Base-by-base conservation (phyloP, 2,113 vertebrate species). In the Xiphophorus hellerii region DNA sequence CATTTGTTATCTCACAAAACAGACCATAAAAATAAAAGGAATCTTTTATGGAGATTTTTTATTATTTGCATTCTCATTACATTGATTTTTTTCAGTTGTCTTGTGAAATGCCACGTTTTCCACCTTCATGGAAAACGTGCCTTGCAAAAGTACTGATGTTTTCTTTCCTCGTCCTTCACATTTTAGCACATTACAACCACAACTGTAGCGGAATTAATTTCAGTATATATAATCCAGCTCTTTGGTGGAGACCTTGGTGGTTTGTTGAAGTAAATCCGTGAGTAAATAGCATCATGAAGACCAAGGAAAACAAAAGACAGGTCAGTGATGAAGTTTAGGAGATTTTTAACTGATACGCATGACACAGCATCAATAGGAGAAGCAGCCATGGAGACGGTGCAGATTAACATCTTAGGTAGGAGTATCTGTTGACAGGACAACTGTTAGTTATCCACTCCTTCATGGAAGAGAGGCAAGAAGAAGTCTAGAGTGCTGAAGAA, bases 1-100 rank as follows among this genome's bases (percentile, higher is more conserved):
- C 11, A 65, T 80, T 81, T 75, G 69, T 66, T 70, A 37, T 33
- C 62, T 20, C 62, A 61, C 11, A 69, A 44, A 80, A 60, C 37
- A 75, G 30, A 60, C 54, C 17, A 44, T 77, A 62, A 67, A 77
- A 42, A 25, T 69, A 74, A 37, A 37, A 37, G 0, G 37, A 76
- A 35, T 60, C n/a, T 14, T 65, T 54, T 54, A 79, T 44, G 25
- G 68, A 48, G 12, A 71, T 62, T 11, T 72, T 29, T 17, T 27
- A 71, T 48, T 6, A 33, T 77, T n/a, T 77, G 71, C 5, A 31
- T 62, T 74, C 2, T 31, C 25, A 61, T 14, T 13, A 62, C n/a
- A 6, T 58, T 51, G 69, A 1, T 60, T 27, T 25, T 51, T 3
- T 35, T 54, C 13, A 69, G 3, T 8, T 73, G 15, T 60, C 29